Percentiles rank a stretch among this genome's conserved stretches.
phyloP scores from a whole-genome alignment of 1,140 invertebrate species.

The Eurosta solidaginis region DNA sequence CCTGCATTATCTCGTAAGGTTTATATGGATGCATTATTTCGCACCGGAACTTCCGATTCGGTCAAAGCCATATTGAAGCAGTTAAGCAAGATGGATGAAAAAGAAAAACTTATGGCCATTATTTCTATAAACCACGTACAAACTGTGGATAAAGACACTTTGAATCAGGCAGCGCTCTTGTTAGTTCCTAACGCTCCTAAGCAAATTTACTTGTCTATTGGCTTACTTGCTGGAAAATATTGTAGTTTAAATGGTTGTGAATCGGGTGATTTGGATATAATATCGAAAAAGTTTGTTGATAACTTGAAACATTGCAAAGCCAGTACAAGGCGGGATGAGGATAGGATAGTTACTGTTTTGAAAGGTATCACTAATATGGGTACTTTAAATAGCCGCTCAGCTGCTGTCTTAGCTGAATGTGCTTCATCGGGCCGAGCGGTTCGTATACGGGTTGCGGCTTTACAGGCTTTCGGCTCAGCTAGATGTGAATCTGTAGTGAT shows the following conservation, averaged over 20 bases:
- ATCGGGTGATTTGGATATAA: slow-evolving; percentile 63
- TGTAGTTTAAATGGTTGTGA: slow-evolving; percentile 68
- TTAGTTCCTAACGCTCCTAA: slow-evolving; percentile 62
- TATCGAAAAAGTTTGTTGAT: slow-evolving; percentile 68
- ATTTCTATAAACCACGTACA: slow-evolving; percentile 72
- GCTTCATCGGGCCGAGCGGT: slow-evolving; percentile 68
- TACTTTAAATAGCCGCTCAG: slow-evolving; percentile 67
- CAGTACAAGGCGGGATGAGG: slow-evolving; percentile 71
- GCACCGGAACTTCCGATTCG: slow-evolving; percentile 75
- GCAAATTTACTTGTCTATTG: slow-evolving; percentile 73
- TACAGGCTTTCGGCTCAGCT: slow-evolving; percentile 76
- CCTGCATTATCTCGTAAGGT: slow-evolving; percentile 65
- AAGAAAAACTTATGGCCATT: slow-evolving; percentile 69
- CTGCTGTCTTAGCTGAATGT: slow-evolving; percentile 69
- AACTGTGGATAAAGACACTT: slow-evolving; percentile 73
- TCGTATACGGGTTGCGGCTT: slow-evolving; percentile 76
- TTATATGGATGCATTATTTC: slow-evolving; percentile 77
- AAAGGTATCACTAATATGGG: slow-evolving; percentile 84
- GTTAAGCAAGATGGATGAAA: slow-evolving; percentile 64
- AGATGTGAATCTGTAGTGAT: slow-evolving; percentile 66
- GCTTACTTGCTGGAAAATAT: slow-evolving; percentile 70
- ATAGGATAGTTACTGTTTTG: slow-evolving; percentile 73
- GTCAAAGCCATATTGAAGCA: slow-evolving; percentile 74
- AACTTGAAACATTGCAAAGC: slow-evolving; percentile 73
- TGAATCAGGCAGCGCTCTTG: slow-evolving; percentile 65